These are phyloP conservation scores for Vipera ursinii DNA, from an alignment of 2,797 vertebrate genomes.

Conservation along the genomic window DNA sequence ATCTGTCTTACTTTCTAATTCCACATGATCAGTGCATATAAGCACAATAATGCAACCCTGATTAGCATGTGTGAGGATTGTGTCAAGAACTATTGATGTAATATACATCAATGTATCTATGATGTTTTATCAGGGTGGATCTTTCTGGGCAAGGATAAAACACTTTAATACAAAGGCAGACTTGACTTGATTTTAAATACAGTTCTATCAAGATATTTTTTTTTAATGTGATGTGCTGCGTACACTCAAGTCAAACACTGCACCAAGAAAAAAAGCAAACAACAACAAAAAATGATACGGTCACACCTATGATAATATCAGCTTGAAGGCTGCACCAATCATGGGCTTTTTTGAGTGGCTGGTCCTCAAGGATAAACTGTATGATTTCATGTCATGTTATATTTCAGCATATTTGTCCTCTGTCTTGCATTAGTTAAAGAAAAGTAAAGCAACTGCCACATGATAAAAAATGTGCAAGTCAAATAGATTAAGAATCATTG, in stretches of 20 bases:
- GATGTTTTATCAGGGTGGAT: background rate
- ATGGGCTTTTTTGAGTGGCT: background rate
- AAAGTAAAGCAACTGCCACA: background rate
- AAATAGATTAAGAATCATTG: background rate
- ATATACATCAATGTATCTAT: background rate
- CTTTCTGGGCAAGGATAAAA: background rate
- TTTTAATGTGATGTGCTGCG: background rate
- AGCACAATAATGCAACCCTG: background rate
- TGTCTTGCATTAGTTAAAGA: background rate
- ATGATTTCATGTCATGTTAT: background rate
- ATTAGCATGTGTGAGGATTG: background rate
- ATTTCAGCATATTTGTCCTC: background rate
- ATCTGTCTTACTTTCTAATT: background rate
- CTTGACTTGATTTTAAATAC: background rate
- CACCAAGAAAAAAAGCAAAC: background rate
- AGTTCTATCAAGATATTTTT: background rate
- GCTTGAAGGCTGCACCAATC: background rate
- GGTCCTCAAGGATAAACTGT: background rate
- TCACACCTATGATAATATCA: background rate
- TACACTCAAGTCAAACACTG: background rate
- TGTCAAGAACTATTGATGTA: background rate
- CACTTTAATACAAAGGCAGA: background rate
- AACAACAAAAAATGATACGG: background rate
- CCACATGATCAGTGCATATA: background rate
- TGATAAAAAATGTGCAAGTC: background rate